Conservation (phyloP, 2,797 vertebrate genomes). For the Streptopelia turtur region DNA sequence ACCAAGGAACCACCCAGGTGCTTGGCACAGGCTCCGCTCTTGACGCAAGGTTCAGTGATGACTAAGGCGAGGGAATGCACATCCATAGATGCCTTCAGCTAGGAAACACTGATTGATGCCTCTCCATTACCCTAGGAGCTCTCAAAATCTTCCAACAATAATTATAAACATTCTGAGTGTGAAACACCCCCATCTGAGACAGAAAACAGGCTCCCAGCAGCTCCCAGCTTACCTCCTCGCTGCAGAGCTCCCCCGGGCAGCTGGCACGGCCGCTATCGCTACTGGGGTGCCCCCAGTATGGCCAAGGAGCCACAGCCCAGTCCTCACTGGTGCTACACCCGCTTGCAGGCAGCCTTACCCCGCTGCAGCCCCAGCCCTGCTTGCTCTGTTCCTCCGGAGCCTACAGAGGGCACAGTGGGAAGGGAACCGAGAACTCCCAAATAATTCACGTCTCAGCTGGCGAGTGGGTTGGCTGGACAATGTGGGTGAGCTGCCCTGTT, state of each 20-base stretch:
- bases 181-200: not conserved
- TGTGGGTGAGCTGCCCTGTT: not conserved
- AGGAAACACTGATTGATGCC: constrained; percentile 41
- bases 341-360: not conserved
- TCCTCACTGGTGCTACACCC: rapidly evolving
- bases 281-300: not conserved
- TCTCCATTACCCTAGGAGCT: constrained; percentile 16
- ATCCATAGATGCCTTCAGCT: constrained; percentile 48
- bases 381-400: not conserved
- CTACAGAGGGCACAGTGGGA: constrained; percentile 30
- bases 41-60: not conserved
- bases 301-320: not conserved
- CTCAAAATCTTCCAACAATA: constrained; percentile 38
- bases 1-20: constrained; percentile 40
- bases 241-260: not conserved
- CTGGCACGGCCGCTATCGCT: rapidly evolving
- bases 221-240: not conserved
- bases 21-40: constrained; percentile 20
- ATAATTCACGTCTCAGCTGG: not conserved
- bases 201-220: not conserved
- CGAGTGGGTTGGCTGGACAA: not conserved
- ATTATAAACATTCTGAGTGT: constrained; percentile 28
- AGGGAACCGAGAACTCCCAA: not conserved
- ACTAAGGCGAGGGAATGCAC: not conserved
- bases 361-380: not conserved